These are phyloP conservation scores for Pseudorasbora parva DNA, from an alignment of 2,113 vertebrate species.

Conservation along the genomic window DNA sequence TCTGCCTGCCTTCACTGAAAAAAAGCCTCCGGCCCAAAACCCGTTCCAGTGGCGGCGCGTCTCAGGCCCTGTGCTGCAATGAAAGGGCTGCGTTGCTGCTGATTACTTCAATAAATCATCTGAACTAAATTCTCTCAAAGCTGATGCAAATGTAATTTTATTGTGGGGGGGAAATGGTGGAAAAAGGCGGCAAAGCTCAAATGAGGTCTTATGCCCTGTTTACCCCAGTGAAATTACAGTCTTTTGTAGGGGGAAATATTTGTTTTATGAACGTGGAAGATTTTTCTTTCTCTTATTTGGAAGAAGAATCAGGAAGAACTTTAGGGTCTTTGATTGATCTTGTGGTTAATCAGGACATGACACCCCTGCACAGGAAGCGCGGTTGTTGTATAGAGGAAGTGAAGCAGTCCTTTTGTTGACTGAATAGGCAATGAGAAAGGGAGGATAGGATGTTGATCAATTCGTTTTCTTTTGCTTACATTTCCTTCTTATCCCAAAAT, in stretches of 20 bases:
- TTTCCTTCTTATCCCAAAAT: conserved; percentile 67
- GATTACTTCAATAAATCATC: conserved; percentile 85
- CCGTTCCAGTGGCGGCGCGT: conserved; percentile 2
- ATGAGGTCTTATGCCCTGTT: conserved; percentile 71
- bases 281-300: conserved; percentile 76
- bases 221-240: conserved; percentile 82
- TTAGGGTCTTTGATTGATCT: background rate
- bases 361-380: conserved; percentile 78
- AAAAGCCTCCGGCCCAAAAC: conserved; percentile 36
- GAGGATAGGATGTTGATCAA: conserved; percentile 81
- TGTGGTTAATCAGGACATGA: background rate
- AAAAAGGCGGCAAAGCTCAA: conserved; percentile 61
- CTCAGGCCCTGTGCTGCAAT: background rate
- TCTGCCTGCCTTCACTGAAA: conserved; percentile 32
- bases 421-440: conserved; percentile 69
- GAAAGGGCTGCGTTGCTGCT: conserved; percentile 59
- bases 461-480: conserved; percentile 43
- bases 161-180: conserved; percentile 60
- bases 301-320: background rate
- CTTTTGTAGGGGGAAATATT: conserved; percentile 85
- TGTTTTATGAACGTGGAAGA: conserved; percentile 69
- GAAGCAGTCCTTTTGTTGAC: conserved; percentile 78
- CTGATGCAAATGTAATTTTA: conserved; percentile 86
- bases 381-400: conserved; percentile 86
- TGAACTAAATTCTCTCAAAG: conserved; percentile 80